Evolutionary conservation across 2,888 invertebrate genomes (phyloP).

Genomic region (Hydropsyche betteni): DNA sequence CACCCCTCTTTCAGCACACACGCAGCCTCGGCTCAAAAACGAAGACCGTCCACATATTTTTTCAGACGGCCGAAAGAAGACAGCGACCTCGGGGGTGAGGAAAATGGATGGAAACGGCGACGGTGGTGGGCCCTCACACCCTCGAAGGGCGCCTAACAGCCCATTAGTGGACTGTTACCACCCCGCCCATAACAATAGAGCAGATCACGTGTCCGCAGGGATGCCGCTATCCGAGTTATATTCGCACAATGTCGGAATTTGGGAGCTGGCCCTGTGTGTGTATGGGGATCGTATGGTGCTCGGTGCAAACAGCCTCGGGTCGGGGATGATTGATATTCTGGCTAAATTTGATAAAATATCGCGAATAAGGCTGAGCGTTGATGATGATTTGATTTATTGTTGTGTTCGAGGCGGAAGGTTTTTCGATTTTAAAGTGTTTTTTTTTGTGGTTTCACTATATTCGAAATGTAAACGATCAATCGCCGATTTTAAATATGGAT

Average conservation of each 20-base stretch:
- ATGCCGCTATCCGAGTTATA: neutral
- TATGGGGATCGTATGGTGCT: neutral
- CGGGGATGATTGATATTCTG: slow-evolving; percentile 13
- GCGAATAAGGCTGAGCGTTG: neutral
- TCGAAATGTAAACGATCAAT: too few species aligned
- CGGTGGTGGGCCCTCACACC: neutral
- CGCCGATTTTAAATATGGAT: too few species aligned
- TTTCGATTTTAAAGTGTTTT: too few species aligned
- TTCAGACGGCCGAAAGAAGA: too few species aligned
- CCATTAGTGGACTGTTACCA: slow-evolving; percentile 43
- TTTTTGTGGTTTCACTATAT: too few species aligned
- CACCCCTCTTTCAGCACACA: too few species aligned
- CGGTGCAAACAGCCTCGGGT: neutral
- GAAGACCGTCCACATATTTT: too few species aligned
- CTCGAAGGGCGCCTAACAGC: slow-evolving; percentile 44
- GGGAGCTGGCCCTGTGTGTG: neutral
- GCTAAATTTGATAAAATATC: slow-evolving; percentile 2
- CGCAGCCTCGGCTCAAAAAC: too few species aligned
- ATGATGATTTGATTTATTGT: neutral
- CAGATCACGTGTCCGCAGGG: slow-evolving; percentile 43
- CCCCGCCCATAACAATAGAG: slow-evolving; percentile 43
- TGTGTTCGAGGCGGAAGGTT: too few species aligned
- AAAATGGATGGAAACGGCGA: neutral
- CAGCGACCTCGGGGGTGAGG: neutral
- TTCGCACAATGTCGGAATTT: neutral